These are phyloP conservation scores for Nomia melanderi DNA, from an alignment of 1,140 invertebrate genomes.

Conservation along the genomic window DNA sequence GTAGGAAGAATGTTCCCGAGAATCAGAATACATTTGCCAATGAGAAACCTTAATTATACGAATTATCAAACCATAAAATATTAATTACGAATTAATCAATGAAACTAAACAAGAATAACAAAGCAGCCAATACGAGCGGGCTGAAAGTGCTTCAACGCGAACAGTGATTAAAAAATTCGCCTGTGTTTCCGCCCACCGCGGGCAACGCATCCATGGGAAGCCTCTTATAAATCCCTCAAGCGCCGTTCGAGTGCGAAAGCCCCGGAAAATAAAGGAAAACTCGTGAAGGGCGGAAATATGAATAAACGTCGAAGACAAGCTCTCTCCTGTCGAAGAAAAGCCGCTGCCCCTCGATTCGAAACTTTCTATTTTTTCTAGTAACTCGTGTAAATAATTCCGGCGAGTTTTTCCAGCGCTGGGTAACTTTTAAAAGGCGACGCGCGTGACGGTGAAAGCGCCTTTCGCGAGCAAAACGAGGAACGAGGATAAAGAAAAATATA, in stretches of 20 bases:
- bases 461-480: background rate
- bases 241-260: background rate
- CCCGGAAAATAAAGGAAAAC: background rate
- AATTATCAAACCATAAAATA: too few species aligned
- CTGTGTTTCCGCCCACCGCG: slow-evolving; percentile 4
- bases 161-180: slow-evolving; percentile 7
- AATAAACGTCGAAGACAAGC: background rate
- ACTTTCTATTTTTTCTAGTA: background rate
- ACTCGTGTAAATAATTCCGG: slow-evolving; percentile 17
- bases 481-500: background rate
- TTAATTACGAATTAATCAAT: too few species aligned
- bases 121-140: too few species aligned
- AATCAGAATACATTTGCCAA: too few species aligned
- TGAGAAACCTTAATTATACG: too few species aligned
- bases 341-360: background rate
- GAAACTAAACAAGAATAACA: too few species aligned
- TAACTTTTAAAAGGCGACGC: slow-evolving; percentile 11
- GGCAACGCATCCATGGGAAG: background rate
- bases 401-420: background rate
- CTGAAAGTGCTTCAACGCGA: background rate
- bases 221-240: slow-evolving; percentile 22
- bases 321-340: background rate
- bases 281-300: background rate
- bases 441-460: background rate
- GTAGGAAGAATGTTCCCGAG: too few species aligned